phyloP scores from a whole-genome alignment of 2,888 invertebrate genomes.

The Ptycholaimellus sp. region DNA sequence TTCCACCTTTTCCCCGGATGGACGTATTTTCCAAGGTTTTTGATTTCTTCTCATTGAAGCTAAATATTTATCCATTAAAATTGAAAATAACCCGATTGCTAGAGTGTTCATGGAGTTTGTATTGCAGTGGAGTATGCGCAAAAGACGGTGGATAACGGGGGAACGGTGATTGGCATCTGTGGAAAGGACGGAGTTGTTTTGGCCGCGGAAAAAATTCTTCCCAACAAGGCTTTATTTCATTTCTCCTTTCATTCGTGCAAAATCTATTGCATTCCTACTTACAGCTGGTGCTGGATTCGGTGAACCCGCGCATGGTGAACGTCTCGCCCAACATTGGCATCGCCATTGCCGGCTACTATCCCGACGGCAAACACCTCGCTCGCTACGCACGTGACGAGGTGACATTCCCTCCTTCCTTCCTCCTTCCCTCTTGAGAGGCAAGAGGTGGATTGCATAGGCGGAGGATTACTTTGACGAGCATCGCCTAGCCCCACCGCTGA shows the following conservation, averaged over 20 bases:
- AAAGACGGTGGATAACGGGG: conserved; percentile 90
- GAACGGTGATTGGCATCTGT: conserved; percentile 69
- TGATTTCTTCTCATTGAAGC: too few relatives aligned
- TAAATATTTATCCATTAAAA: too few relatives aligned
- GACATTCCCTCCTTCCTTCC: background rate
- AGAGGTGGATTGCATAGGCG: conserved; percentile 38
- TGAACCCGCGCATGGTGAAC: conserved; percentile 32
- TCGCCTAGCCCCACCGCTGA: conserved; percentile 60
- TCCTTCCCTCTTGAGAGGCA: background rate
- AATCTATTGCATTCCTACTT: background rate
- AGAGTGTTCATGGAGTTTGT: too few relatives aligned
- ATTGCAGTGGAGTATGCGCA: conserved; percentile 66
- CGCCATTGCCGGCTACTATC: conserved; percentile 20
- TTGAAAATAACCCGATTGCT: too few relatives aligned
- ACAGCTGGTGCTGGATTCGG: conserved; percentile 12
- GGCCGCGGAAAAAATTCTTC: conserved; percentile 84
- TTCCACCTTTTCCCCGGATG: conserved; percentile 1
- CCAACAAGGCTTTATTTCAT: conserved; percentile 42
- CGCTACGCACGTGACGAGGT: too few relatives aligned
- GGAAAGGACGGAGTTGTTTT: conserved; percentile 90
- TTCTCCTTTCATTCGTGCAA: background rate
- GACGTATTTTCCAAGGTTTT: too few relatives aligned
- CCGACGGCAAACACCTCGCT: conserved; percentile 21
- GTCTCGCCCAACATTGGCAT: conserved; percentile 81
- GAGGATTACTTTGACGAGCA: conserved; percentile 79